Evolutionary conservation across 2,888 invertebrate species (phyloP), one percentile per base, ranked within the genome.

Genomic region (Gonocerus acuteangulatus): DNA sequence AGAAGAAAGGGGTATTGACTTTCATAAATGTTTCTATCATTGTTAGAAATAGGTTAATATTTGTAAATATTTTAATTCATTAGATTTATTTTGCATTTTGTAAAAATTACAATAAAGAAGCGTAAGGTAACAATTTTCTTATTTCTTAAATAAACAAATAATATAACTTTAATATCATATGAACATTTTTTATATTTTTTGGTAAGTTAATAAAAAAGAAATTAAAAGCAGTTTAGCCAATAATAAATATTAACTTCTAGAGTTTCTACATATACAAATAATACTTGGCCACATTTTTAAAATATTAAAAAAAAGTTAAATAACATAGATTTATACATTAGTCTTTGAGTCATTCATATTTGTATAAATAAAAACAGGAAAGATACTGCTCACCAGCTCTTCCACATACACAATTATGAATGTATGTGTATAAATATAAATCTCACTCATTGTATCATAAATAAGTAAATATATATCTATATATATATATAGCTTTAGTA

Each of bases 101-200:
- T 27, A n/a, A 39, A 39, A 54, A 54, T 54, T 42, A 54, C 42
- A 54, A 36, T 54, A 18, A 51, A 54, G 39, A 54, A 54, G 54
- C 54, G 22, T 54, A 54, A 54, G 54, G 54, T 54, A 42, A 54
- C 39, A 54, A 54, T 39, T 54, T 54, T 39, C 13, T 54, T 51
- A 51, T 42, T 22, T 39, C 39, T 54, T 42, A 42, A 54, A 54
- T 36, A 54, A 54, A 54, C 36, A 54, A 18, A 22, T 39, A 54
- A 3, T 9, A 9, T 21, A 54, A 54, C 19, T 54, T 39, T 39
- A 4, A 39, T 15, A 39, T 39, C n/a, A 39, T 39, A 39, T 39
- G 39, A 6, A 39, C 13, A 39, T 6, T 11, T 39, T 39, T 39
- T 39, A 11, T 6, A 39, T 42, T 21, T 39, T 16, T 42, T 54